Evolutionary conservation across 2,113 vertebrate species (phyloP).

Genomic region (Strix uralensis): DNA sequence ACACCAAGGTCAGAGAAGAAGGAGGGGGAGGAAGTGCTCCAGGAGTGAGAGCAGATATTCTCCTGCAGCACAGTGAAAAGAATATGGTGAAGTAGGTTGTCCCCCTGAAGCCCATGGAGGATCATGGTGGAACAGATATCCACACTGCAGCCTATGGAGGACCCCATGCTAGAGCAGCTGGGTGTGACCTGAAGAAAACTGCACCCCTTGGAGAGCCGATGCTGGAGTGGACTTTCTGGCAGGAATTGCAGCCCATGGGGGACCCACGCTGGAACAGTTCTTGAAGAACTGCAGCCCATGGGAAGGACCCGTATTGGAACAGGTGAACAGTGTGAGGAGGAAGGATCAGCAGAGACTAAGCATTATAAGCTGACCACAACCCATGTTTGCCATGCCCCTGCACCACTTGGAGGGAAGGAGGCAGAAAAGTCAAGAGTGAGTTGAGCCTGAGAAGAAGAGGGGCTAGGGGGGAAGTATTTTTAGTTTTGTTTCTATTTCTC

Average conservation of each 20-base stretch:
- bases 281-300: not conserved
- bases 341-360: not conserved
- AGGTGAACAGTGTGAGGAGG: not conserved
- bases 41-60: not conserved
- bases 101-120: accelerated
- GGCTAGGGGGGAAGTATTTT: not conserved
- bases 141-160: not conserved
- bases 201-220: accelerated
- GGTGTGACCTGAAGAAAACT: not conserved
- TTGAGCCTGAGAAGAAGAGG: not conserved
- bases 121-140: not conserved
- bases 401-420: accelerated
- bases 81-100: not conserved
- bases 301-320: accelerated
- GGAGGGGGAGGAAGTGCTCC: no score
- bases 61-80: not conserved
- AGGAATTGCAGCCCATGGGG: accelerated
- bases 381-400: accelerated
- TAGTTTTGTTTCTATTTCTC: not conserved
- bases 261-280: not conserved
- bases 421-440: not conserved
- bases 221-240: not conserved
- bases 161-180: not conserved
- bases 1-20: not conserved
- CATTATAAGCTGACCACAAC: not conserved